phyloP scores from a whole-genome alignment of 2,113 vertebrate genomes.

The Hymenochirus boettgeri region DNA sequence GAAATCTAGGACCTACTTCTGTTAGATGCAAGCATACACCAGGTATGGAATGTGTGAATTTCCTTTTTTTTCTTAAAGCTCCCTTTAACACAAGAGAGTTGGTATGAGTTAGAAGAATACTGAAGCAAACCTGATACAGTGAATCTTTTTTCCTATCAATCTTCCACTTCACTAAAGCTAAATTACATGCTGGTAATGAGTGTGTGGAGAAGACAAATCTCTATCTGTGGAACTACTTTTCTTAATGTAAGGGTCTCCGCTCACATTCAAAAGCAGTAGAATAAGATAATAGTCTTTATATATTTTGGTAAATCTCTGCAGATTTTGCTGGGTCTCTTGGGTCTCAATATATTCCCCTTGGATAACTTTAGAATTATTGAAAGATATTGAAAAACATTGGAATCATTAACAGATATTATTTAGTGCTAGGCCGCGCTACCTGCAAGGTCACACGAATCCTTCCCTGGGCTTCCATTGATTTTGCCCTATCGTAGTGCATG shows the following conservation, averaged over 20 bases:
- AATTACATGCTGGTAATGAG: neutral
- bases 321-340: neutral
- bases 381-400: too few relatives aligned
- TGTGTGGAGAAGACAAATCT: neutral
- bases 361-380: neutral
- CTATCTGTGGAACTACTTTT: neutral
- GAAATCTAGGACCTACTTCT: neutral
- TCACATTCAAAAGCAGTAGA: neutral
- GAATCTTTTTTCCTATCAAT: conserved; percentile 1
- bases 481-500: too few relatives aligned
- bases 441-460: too few relatives aligned
- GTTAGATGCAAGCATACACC: neutral
- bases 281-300: neutral
- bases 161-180: neutral
- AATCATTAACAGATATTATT: too few relatives aligned
- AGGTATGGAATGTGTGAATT: neutral
- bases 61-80: too few relatives aligned
- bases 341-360: neutral
- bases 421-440: too few relatives aligned
- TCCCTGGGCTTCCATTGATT: too few relatives aligned
- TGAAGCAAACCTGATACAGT: neutral
- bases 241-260: neutral
- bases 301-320: neutral
- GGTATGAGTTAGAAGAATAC: neutral
- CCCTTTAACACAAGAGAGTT: neutral